Evolutionary conservation across 2,888 invertebrate species (phyloP), one percentile per base, ranked within the genome.

Genomic region (Ectropis crepuscularia): DNA sequence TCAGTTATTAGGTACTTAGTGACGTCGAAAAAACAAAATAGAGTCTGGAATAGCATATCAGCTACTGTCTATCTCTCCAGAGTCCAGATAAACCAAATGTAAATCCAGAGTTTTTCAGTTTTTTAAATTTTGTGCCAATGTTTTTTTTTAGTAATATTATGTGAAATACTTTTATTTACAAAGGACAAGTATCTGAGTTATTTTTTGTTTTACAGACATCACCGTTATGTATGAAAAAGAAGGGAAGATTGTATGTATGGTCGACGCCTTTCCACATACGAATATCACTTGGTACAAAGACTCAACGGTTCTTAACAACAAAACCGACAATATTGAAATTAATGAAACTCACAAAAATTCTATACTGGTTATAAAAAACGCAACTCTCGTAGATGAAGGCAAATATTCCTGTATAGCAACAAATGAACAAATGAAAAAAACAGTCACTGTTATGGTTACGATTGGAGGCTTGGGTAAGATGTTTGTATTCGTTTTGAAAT

Each of bases 241-340:
- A 46, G 61, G 48, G 7, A 47, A 54, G 28, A 16, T 70, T 0
- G 28, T 36, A 12, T 70, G 69, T 11, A 45, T 53, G 38, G 51
- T 70, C 7, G 60, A 70, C 28, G 65, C 65, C 10, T 63, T 61
- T 45, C 69, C 69, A 9, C 65, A 63, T 38, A 63, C 63, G 7
- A 38, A 46, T 8, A 65, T 70, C 2, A 47, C 48, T 54, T 70
- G 69, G 69, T 54, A 48, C 28, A 61, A 54, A 16, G n/a, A 53
- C 10, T 50, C 11, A 0, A 53, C 36, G 7, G 5, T 5, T 6
- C n/a, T 67, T 0, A 11, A 10, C 12, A 12, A n/a, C n/a, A 41
- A 6, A 28, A 28, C 16, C 11, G 51, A 45, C 47, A 51, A 58
- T 53, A 10, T 61, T 0, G 42, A 49, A 36, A 48, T 68, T 9